These are phyloP conservation scores for Toxostoma redivivum DNA, from an alignment of 2,113 vertebrate genomes.

Conservation along the genomic window DNA sequence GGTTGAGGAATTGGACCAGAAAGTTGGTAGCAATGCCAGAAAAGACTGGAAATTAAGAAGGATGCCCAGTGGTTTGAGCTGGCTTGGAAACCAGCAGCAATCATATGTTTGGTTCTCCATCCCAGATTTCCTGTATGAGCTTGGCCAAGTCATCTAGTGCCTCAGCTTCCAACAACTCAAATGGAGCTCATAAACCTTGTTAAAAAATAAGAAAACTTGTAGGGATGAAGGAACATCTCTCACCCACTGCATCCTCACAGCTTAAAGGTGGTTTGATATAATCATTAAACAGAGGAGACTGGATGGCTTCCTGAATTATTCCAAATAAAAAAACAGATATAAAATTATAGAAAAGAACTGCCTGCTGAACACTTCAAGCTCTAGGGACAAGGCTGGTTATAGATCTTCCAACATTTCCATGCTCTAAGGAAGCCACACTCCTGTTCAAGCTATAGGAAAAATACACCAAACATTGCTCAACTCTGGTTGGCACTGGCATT, in stretches of 20 bases:
- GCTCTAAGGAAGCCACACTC: background rate
- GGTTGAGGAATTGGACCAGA: background rate
- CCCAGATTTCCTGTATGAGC: slow-evolving; percentile 1
- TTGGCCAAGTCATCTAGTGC: background rate
- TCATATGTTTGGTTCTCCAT: slow-evolving; percentile 28
- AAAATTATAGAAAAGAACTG: background rate
- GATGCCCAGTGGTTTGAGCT: slow-evolving; percentile 21
- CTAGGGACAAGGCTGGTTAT: background rate
- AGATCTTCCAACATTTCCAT: background rate
- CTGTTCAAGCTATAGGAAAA: background rate
- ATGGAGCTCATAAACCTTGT: background rate
- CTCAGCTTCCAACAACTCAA: background rate
- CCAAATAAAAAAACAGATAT: background rate
- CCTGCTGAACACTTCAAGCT: background rate
- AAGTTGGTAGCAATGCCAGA: background rate
- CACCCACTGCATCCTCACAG: background rate
- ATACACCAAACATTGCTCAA: background rate
- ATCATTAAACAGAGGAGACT: background rate
- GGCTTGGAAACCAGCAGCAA: background rate
- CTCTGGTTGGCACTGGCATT: background rate
- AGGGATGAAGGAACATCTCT: background rate
- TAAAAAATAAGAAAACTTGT: background rate
- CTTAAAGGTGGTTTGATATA: background rate
- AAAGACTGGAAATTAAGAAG: slow-evolving; percentile 41
- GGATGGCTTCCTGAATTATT: background rate